phyloP scores from a whole-genome alignment of 2,797 vertebrate genomes.

The Neostethus bicornis region DNA sequence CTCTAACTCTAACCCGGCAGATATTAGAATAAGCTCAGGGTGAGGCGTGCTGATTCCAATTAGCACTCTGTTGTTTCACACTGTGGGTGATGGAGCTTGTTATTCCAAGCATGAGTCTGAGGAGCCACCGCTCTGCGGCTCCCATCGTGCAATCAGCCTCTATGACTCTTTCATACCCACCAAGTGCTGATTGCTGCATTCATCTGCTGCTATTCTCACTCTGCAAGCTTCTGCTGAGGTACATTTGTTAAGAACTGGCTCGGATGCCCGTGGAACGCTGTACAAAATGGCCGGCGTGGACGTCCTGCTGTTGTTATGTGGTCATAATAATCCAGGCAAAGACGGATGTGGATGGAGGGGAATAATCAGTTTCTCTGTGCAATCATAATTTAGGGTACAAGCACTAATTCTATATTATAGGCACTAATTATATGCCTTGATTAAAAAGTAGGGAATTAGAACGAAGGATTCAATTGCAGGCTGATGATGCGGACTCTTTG shows the following conservation, averaged over 20 bases:
- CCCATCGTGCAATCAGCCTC: constrained; percentile 77
- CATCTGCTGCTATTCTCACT: constrained; percentile 60
- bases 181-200: constrained; percentile 77
- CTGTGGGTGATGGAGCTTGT: constrained; percentile 77
- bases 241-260: constrained; percentile 63
- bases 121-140: constrained; percentile 63
- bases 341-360: constrained; percentile 53
- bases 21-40: constrained; percentile 71
- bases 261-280: constrained; percentile 58
- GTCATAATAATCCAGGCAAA: constrained; percentile 40
- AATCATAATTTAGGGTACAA: constrained; percentile 71
- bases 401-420: constrained; percentile 69
- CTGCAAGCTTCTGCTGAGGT: constrained; percentile 58
- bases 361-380: constrained; percentile 69
- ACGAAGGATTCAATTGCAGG: constrained; percentile 66
- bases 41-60: constrained; percentile 80
- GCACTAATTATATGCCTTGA: constrained; percentile 75
- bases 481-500: constrained; percentile 55
- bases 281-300: constrained; percentile 49
- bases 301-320: constrained; percentile 28
- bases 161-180: constrained; percentile 70
- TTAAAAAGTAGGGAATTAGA: constrained; percentile 76
- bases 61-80: constrained; percentile 80
- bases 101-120: constrained; percentile 75
- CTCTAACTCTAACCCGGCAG: constrained; percentile 54